These are phyloP conservation scores for Drosophila planitibia DNA, from an alignment of 2,888 invertebrate species.

Conservation along the genomic window DNA sequence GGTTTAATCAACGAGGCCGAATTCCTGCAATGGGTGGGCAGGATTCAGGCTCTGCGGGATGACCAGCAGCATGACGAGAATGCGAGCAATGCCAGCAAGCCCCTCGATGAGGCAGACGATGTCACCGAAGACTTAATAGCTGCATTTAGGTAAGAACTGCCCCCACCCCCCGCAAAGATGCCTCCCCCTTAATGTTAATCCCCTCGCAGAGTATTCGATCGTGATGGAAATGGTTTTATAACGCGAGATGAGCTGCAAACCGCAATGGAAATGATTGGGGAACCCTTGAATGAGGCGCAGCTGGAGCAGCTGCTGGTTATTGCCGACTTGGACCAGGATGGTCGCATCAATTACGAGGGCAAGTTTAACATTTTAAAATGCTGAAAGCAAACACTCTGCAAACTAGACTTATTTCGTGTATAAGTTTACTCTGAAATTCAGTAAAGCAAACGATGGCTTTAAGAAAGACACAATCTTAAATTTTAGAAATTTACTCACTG, in stretches of 20 bases:
- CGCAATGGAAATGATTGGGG: slow-evolving; percentile 94
- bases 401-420: no score
- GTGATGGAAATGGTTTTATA: slow-evolving; percentile 95
- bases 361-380: slow-evolving; percentile 36
- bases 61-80: slow-evolving; percentile 85
- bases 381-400: no score
- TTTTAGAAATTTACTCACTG: no score
- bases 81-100: slow-evolving; percentile 79
- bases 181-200: neutral
- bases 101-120: slow-evolving; percentile 87
- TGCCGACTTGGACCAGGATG: slow-evolving; percentile 92
- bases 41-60: slow-evolving; percentile 90
- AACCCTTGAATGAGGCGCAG: slow-evolving; percentile 91
- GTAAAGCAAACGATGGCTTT: no score
- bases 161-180: neutral
- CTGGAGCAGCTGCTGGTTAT: slow-evolving; percentile 90
- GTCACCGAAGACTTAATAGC: slow-evolving; percentile 92
- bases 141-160: slow-evolving; percentile 89
- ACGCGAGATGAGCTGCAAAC: slow-evolving; percentile 91
- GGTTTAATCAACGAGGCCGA: slow-evolving; percentile 92
- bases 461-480: no score
- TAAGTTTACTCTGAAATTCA: no score
- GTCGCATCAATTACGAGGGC: slow-evolving; percentile 94
- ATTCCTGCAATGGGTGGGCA: slow-evolving; percentile 91
- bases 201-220: slow-evolving; percentile 91